Conservation (phyloP, 2,113 vertebrate genomes). For the Larimichthys polyactis region DNA sequence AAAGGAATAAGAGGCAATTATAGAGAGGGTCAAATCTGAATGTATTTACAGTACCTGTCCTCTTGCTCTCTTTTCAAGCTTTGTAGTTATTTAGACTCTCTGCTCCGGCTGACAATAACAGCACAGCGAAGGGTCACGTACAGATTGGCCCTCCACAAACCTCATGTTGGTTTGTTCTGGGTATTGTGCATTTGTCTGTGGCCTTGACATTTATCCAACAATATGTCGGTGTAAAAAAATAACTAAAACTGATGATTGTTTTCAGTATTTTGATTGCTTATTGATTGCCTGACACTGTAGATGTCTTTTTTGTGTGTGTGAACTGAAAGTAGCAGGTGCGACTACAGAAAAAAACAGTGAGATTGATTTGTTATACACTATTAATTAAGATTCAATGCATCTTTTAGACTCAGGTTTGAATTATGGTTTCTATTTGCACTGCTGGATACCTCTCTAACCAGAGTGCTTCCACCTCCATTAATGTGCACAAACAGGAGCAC, state of each 20-base stretch:
- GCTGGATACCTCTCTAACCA: constrained; percentile 27
- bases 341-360: background rate
- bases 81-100: constrained; percentile 17
- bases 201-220: constrained; percentile 23
- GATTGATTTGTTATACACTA: background rate
- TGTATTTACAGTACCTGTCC: constrained; percentile 31
- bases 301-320: background rate
- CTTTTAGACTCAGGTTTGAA: constrained; percentile 26
- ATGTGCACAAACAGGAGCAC: constrained; percentile 4
- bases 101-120: background rate
- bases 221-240: background rate
- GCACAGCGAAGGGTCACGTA: background rate
- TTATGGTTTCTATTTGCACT: constrained; percentile 26
- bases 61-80: background rate
- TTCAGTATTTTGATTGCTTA: constrained; percentile 1
- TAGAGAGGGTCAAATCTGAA: constrained; percentile 8
- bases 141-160: background rate
- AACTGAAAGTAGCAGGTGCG: background rate
- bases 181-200: background rate
- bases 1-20: constrained; percentile 5
- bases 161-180: background rate
- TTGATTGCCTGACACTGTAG: background rate
- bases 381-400: background rate
- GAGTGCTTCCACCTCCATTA: constrained; percentile 32
- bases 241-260: background rate